Conservation (phyloP, 2,888 invertebrate genomes). For the Leptinotarsa peninsularis region DNA sequence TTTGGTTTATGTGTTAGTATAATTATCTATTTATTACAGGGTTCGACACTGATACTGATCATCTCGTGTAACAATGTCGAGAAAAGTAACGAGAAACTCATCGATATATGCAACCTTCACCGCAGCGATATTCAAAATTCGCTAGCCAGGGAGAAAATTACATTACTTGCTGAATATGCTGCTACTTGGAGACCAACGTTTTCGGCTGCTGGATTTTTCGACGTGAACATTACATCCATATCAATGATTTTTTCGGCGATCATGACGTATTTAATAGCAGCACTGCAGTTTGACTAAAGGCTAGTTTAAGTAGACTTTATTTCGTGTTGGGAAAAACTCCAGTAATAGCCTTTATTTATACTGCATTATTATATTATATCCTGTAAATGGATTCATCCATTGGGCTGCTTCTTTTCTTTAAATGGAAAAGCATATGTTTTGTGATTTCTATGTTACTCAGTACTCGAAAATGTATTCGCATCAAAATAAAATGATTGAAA, state of each 20-base stretch:
- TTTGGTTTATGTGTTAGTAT: not conserved
- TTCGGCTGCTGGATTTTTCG: slow-evolving; percentile 30
- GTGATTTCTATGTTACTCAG: not conserved
- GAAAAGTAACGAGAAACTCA: slow-evolving; percentile 13
- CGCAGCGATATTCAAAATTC: not conserved
- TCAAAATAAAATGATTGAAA: too few relatives aligned
- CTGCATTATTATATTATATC: too few relatives aligned
- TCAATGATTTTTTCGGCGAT: slow-evolving; percentile 23
- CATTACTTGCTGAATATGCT: slow-evolving; percentile 15
- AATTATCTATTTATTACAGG: not conserved
- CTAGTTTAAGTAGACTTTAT: too few relatives aligned
- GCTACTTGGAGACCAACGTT: slow-evolving; percentile 24
- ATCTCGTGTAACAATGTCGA: slow-evolving; percentile 7
- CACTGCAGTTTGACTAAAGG: slow-evolving; percentile 22
- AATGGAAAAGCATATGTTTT: not conserved
- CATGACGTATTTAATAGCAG: slow-evolving; percentile 29
- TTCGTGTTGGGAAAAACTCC: too few relatives aligned
- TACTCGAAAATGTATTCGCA: too few relatives aligned
- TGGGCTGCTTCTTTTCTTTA: not conserved
- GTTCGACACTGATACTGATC: not conserved
- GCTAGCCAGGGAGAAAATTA: slow-evolving; percentile 2
- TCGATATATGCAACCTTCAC: slow-evolving; percentile 17
- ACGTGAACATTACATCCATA: slow-evolving; percentile 23
- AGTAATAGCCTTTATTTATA: too few relatives aligned
- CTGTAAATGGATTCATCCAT: too few relatives aligned